Conservation (phyloP, 1,140 invertebrate genomes). For the Drosophila saltans region DNA sequence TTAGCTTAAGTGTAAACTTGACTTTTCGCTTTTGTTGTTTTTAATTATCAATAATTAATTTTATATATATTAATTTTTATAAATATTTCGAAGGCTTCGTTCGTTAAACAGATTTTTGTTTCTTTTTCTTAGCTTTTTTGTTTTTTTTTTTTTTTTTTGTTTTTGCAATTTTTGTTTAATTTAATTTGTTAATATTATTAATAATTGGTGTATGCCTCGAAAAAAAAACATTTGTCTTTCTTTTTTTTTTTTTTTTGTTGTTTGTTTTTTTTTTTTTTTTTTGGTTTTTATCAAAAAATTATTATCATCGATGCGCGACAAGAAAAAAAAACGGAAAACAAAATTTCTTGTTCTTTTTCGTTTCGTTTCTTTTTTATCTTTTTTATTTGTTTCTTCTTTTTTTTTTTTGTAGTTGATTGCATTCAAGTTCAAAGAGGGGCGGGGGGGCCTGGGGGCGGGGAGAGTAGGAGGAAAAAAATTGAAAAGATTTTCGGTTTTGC, state of each 20-base stretch:
- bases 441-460: background rate
- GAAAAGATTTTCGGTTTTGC: conserved; percentile 4
- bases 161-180: conserved; percentile 44
- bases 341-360: conserved; percentile 4
- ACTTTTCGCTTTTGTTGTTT: conserved; percentile 28
- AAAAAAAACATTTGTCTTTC: conserved; percentile 52
- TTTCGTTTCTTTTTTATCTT: conserved; percentile 5
- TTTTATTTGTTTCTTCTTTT: conserved; percentile 12
- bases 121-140: conserved; percentile 30
- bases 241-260: conserved; percentile 24
- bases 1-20: conserved; percentile 44
- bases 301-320: conserved; percentile 75
- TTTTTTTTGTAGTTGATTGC: background rate
- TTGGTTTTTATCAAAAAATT: conserved; percentile 72
- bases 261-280: conserved; percentile 52
- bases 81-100: conserved; percentile 63
- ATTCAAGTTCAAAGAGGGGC: conserved; percentile 19
- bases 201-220: conserved; percentile 72
- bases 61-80: conserved; percentile 30
- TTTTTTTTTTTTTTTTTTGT: conserved; percentile 44
- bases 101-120: conserved; percentile 42
- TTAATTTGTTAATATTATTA: conserved; percentile 53
- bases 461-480: conserved; percentile 16
- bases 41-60: conserved; percentile 20
- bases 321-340: conserved; percentile 41